A percentile compares a stretch with the other conserved stretches of the same genome.
Conservation (phyloP, 2,113 vertebrate genomes). For the Emydocephalus ijimae region DNA sequence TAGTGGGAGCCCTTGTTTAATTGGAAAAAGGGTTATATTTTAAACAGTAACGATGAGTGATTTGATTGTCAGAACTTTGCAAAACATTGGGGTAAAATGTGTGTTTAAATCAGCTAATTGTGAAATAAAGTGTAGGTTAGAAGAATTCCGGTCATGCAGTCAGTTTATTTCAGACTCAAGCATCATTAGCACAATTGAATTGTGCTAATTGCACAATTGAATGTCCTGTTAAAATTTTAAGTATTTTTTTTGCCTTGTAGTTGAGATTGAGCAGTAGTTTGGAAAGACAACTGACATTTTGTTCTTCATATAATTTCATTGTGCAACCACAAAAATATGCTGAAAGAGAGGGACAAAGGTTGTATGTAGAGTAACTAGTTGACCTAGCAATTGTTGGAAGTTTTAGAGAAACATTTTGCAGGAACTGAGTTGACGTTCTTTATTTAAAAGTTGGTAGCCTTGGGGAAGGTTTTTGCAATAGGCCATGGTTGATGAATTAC, state of each 20-base stretch:
- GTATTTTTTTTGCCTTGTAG: neutral
- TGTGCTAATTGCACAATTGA: neutral
- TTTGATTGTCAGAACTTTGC: neutral
- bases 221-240: neutral
- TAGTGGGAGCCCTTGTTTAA: neutral
- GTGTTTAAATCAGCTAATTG: neutral
- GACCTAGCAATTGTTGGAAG: neutral
- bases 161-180: neutral
- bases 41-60: neutral
- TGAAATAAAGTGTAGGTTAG: neutral
- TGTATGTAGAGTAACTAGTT: neutral
- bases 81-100: neutral
- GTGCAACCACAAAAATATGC: neutral
- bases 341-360: neutral
- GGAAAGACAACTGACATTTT: neutral
- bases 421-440: slow-evolving; percentile 3
- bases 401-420: neutral
- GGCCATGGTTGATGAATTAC: slow-evolving; percentile 26
- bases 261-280: neutral
- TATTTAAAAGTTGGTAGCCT: neutral
- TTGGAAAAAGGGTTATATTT: neutral
- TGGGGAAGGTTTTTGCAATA: neutral
- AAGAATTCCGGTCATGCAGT: neutral
- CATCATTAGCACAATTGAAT: neutral
- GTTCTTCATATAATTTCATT: neutral